Conservation (phyloP, 2,888 invertebrate species). For the Apamea monoglypha region DNA sequence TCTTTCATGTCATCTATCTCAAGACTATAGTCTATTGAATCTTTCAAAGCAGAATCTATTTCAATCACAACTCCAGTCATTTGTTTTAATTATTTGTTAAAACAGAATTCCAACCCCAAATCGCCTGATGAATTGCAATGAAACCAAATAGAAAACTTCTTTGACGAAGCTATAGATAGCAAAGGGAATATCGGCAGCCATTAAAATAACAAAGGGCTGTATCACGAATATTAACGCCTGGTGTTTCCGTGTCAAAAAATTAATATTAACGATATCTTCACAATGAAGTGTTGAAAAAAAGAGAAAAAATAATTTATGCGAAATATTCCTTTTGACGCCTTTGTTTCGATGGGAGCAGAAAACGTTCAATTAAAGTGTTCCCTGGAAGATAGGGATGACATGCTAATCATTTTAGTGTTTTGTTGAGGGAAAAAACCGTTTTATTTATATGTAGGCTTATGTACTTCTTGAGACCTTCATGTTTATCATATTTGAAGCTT, state of each 20-base stretch:
- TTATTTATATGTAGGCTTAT: constrained; percentile 15
- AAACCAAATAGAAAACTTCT: constrained; percentile 62
- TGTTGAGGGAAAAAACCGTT: constrained; percentile 27
- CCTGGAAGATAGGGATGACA: constrained; percentile 58
- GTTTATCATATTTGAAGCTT: background rate
- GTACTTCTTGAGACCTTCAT: background rate
- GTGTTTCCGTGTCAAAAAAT: constrained; percentile 89
- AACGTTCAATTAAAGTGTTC: constrained; percentile 85
- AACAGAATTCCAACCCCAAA: constrained; percentile 33
- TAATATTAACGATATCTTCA: constrained; percentile 90
- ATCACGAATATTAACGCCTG: constrained; percentile 85
- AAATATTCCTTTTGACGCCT: constrained; percentile 88
- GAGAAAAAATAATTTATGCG: constrained; percentile 87
- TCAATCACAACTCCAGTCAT: constrained; percentile 21
- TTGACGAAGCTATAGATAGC: constrained; percentile 54
- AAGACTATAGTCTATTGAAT: background rate
- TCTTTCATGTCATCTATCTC: background rate
- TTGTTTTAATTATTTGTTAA: constrained; percentile 45
- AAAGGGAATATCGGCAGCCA: constrained; percentile 74
- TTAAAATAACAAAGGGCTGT: constrained; percentile 88
- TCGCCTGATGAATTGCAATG: constrained; percentile 55
- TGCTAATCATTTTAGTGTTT: constrained; percentile 63
- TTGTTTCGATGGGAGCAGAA: constrained; percentile 80
- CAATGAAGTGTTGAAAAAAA: constrained; percentile 88
- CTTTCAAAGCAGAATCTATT: background rate